Percentiles rank a stretch among this genome's conserved stretches.
Conservation (phyloP, 2,888 invertebrate genomes). For the Candidula unifasciata region DNA sequence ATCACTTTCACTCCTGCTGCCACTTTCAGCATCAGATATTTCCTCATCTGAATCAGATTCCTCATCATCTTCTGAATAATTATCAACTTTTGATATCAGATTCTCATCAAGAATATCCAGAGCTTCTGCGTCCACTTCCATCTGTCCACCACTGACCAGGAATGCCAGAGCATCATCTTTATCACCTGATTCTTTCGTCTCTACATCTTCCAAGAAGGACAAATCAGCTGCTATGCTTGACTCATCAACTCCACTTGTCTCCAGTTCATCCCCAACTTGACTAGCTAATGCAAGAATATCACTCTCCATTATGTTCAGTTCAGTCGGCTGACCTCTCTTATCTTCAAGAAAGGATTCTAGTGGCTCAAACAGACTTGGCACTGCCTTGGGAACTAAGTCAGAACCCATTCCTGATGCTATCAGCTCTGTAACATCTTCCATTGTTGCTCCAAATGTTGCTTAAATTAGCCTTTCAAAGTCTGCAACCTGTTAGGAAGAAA, state of each 20-base stretch:
- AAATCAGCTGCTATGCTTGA: slow-evolving; percentile 37
- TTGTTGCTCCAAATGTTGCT: neutral
- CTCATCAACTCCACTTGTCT: slow-evolving; percentile 16
- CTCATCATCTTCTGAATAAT: slow-evolving; percentile 30
- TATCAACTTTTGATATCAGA: slow-evolving; percentile 38
- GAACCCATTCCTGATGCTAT: slow-evolving; percentile 33
- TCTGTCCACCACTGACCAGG: slow-evolving; percentile 37
- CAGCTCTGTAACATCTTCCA: slow-evolving; percentile 43
- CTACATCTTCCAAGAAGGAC: slow-evolving; percentile 42
- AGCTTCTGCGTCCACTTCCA: slow-evolving; percentile 41
- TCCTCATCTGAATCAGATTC: slow-evolving; percentile 49
- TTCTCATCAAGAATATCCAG: slow-evolving; percentile 45
- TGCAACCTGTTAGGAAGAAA: slow-evolving; percentile 9
- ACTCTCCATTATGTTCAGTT: slow-evolving; percentile 46
- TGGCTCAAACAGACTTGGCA: slow-evolving; percentile 17
- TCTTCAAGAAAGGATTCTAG: slow-evolving; percentile 36
- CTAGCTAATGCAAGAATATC: slow-evolving; percentile 43
- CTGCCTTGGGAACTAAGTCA: neutral
- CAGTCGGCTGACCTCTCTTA: slow-evolving; percentile 42
- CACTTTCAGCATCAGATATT: slow-evolving; percentile 57
- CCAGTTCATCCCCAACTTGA: slow-evolving; percentile 45
- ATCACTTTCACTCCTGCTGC: slow-evolving; percentile 53
- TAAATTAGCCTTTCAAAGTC: neutral
- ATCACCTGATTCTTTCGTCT: slow-evolving; percentile 33
- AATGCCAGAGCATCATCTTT: slow-evolving; percentile 44